Evolutionary conservation across 2,113 vertebrate genomes (phyloP), one percentile per base, ranked within the genome.

Genomic region (Dendropsophus ebraccatus): DNA sequence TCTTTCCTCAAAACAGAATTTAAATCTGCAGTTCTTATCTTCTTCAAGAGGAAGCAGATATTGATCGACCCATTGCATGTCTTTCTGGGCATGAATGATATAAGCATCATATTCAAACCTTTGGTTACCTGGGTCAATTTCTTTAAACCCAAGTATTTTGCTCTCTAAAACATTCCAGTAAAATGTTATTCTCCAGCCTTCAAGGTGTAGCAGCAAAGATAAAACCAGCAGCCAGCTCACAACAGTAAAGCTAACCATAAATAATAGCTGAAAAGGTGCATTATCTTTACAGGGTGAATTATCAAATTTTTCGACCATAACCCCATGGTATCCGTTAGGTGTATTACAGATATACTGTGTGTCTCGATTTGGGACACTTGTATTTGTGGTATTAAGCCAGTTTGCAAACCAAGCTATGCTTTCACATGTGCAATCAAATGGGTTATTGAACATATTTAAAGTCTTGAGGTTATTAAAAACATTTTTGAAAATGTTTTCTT

Each of bases 351-450:
- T 50, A 17, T 99, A 99, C 80, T 91, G 91, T 0, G 90, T 91
- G 0, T 37, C 80, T 12, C 95, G 45, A 21, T 88, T 92, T 2
- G 94, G 91, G 41, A 98, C 89, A 2, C 83, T 92, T 1, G 90
- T 81, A 1, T 93, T 95, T 6, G 95, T 98, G 30, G 2, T 21
- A 81, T 98, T 97, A 37, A 99, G 91, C 97, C 97, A 99, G 0
- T 87, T 92, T 21, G 93, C 92, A 85, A 99, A 99, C 98, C 98
- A 99, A 83, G 95, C 86, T 47, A 99, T 97, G 88, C 97, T 98
- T 89, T 98, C 97, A 87, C 98, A 99, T 0, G 98, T 99, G 87
- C 98, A 99, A 65, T 99, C 98, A 82, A 98, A 99, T 0, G 98
- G 97, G 87, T 99, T 99, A 79, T 90, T 95, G 78, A 91, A 90